Percentiles rank a stretch among this genome's conserved stretches.
Evolutionary conservation across 2,888 invertebrate genomes (phyloP).

Genomic region (Dilophus febrilis): DNA sequence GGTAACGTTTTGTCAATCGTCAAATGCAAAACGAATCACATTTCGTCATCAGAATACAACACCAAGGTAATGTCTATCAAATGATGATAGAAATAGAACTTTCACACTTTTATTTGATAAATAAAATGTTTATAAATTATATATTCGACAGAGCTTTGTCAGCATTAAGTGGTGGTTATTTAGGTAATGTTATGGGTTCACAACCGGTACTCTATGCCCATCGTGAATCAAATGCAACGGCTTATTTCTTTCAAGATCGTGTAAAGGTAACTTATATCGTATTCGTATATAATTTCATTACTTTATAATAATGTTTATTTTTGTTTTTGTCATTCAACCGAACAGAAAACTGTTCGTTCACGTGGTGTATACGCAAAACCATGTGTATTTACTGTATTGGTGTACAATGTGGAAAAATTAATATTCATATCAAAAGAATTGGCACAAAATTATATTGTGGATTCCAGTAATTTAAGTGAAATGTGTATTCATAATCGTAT

Average conservation of each 20-base stretch:
- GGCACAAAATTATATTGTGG: conserved; percentile 64
- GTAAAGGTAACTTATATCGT: conserved; percentile 15
- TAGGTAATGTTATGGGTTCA: conserved; percentile 28
- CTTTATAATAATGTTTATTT: neutral
- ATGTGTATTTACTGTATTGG: conserved; percentile 21
- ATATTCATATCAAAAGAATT: conserved; percentile 65
- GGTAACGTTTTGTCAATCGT: conserved; percentile 69
- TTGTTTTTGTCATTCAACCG: no score
- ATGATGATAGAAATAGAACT: no score
- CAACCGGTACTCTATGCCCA: conserved; percentile 23
- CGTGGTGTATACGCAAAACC: conserved; percentile 33
- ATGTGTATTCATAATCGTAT: conserved; percentile 60
- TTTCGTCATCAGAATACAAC: conserved; percentile 58
- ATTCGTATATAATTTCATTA: neutral
- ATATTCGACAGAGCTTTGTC: conserved; percentile 40
- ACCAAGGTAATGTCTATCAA: conserved; percentile 34
- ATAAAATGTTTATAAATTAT: neutral
- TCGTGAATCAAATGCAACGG: conserved; percentile 43
- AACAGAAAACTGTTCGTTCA: conserved; percentile 32
- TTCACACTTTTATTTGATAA: conserved; percentile 1
- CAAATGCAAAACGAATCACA: conserved; percentile 48
- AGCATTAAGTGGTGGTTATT: conserved; percentile 39
- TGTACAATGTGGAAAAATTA: conserved; percentile 33
- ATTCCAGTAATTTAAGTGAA: conserved; percentile 20
- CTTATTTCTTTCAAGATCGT: conserved; percentile 61